Evolutionary conservation across 2,888 invertebrate genomes (phyloP), one percentile per base, ranked within the genome.

Genomic region (Ectobius pallidus): DNA sequence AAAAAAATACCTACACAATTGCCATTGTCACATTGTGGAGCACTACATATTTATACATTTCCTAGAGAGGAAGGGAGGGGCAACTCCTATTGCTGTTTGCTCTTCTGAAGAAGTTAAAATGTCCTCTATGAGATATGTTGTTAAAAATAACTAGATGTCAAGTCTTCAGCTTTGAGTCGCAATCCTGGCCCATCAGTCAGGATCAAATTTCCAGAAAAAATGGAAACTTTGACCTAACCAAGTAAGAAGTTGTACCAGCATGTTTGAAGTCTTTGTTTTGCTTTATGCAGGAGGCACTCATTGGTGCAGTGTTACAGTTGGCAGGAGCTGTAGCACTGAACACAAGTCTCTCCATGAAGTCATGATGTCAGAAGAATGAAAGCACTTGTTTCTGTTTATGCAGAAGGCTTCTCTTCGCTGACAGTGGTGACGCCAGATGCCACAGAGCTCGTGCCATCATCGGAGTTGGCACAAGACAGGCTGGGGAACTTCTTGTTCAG

Each of bases 401-500:
- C 90, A 42, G 88, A 85, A 63, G 90, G 84, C 79, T 91, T 91
- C 77, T 88, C 88, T 73, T 90, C 89, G 76, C 84, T 83, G 67
- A 89, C 86, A 62, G 89, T 89, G 70, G 92, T 91, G 71, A 88
- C 87, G 25, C 88, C 91, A 6, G 92, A 91, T 3, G 87, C 89
- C 61, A 88, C 88, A 3, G 92, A 91, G 55, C 86, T 87, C 25
- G 85, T 84, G 76, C 91, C 91, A 72, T 89, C 89, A n/a, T 80
- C 76, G 30, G 78, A 74, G 1, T 86, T 82, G 74, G 89, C 88
- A 80, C 92, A 92, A 18, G 90, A 87, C 79, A 93, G 85, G 74
- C 91, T 89, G 34, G 94, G 94, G 88, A 93, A 92, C 81, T 88
- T 90, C 85, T 90, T 88, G 83, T 90, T 88, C 75, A 95, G 85